A percentile compares a stretch with the other conserved stretches of the same genome.
Conservation (phyloP, 2,888 invertebrate species). For the Elgonia sp. region DNA sequence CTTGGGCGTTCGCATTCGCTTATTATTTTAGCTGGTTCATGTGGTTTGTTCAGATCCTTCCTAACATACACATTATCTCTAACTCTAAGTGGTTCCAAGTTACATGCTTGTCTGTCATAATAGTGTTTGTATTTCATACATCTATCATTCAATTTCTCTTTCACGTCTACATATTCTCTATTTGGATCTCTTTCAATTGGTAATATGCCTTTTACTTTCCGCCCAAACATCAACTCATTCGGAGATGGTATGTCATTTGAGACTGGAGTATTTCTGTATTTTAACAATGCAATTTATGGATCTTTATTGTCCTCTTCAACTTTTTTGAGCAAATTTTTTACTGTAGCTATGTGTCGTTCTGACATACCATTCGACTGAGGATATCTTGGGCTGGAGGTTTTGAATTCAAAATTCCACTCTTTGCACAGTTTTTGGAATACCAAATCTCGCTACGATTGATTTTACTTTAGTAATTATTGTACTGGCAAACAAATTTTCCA, state of each 20-base stretch:
- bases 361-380: conserved; percentile 75
- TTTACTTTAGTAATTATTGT: conserved; percentile 66
- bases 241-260: conserved; percentile 71
- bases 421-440: conserved; percentile 68
- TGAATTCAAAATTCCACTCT: conserved; percentile 62
- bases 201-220: conserved; percentile 62
- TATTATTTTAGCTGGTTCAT: conserved; percentile 9
- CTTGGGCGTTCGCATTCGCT: conserved; percentile 1
- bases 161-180: not conserved
- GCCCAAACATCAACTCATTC: conserved; percentile 73
- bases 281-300: conserved; percentile 71
- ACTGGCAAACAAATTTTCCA: conserved; percentile 41
- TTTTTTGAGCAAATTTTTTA: conserved; percentile 78
- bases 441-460: conserved; percentile 58
- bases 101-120: conserved; percentile 46
- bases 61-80: conserved; percentile 21
- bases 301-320: conserved; percentile 67
- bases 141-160: conserved; percentile 36
- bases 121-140: conserved; percentile 33
- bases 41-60: conserved; percentile 15
- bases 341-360: conserved; percentile 75
- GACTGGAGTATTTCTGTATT: conserved; percentile 78
- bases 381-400: conserved; percentile 70
- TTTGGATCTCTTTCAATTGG: conserved; percentile 35
- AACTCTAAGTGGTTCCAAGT: conserved; percentile 1